Conservation (phyloP, 2,888 invertebrate species). For the Willowsia nigromaculata region DNA sequence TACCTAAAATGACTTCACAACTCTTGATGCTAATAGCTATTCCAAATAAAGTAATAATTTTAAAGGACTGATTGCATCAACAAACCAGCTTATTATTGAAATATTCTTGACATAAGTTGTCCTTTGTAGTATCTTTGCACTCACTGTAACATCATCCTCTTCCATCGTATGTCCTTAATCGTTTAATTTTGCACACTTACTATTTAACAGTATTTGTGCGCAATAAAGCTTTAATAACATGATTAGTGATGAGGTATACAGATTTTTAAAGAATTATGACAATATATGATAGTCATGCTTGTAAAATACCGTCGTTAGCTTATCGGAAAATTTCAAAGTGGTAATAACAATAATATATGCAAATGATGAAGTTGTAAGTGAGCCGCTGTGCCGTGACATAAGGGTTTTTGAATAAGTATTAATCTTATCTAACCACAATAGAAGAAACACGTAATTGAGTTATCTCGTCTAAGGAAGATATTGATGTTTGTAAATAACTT, state of each 20-base stretch:
- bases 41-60: not conserved
- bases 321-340: not conserved
- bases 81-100: not conserved
- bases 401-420: not conserved
- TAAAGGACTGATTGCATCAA: not conserved
- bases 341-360: not conserved
- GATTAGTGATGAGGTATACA: no score
- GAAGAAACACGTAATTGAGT: slow-evolving; percentile 1
- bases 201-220: no score
- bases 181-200: not conserved
- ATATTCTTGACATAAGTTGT: not conserved
- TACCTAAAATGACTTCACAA: not conserved
- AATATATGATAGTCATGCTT: no score
- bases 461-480: not conserved
- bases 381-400: not conserved
- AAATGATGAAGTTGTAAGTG: not conserved
- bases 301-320: not conserved
- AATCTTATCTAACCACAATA: not conserved
- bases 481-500: not conserved
- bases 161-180: not conserved
- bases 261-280: no score
- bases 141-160: not conserved
- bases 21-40: not conserved
- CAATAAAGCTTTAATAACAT: no score
- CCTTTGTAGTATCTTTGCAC: not conserved